Evolutionary conservation across 2,888 invertebrate species (phyloP).

Genomic region (Myopa testacea): DNA sequence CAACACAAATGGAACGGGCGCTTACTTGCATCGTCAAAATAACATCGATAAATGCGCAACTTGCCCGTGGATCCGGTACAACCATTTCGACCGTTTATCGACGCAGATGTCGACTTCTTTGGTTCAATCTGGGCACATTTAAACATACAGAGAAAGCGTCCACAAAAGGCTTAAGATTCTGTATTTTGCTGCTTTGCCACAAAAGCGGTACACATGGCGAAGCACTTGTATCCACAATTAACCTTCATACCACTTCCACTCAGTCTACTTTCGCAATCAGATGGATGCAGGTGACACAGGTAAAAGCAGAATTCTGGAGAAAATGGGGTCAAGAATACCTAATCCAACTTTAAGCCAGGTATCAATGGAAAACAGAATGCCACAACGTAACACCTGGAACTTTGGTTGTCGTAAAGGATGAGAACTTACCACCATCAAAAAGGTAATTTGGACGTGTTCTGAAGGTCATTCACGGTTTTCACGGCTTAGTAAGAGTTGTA

Average conservation of each 20-base stretch:
- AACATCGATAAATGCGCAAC: not conserved
- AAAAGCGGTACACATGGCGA: constrained; percentile 14
- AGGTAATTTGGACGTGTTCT: not conserved
- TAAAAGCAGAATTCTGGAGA: not conserved
- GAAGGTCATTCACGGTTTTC: not conserved
- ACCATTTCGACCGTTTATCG: not conserved
- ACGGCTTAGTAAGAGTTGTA: too few species aligned
- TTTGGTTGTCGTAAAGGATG: not conserved
- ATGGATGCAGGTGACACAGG: not conserved
- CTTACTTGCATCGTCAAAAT: not conserved
- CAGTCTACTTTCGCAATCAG: not conserved
- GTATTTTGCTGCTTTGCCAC: too few species aligned
- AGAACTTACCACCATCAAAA: not conserved
- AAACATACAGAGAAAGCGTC: too few species aligned
- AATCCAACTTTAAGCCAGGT: not conserved
- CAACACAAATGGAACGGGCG: not conserved
- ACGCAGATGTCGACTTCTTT: not conserved
- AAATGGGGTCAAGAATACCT: not conserved
- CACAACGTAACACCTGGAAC: not conserved
- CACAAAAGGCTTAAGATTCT: too few species aligned
- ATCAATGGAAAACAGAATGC: not conserved
- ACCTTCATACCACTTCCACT: not conserved
- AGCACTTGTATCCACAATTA: constrained; percentile 7
- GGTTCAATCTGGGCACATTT: too few species aligned
- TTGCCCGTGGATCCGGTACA: not conserved